Evolutionary conservation across 2,797 vertebrate genomes (phyloP), one percentile per base, ranked within the genome.

Genomic region (Avahi laniger): DNA sequence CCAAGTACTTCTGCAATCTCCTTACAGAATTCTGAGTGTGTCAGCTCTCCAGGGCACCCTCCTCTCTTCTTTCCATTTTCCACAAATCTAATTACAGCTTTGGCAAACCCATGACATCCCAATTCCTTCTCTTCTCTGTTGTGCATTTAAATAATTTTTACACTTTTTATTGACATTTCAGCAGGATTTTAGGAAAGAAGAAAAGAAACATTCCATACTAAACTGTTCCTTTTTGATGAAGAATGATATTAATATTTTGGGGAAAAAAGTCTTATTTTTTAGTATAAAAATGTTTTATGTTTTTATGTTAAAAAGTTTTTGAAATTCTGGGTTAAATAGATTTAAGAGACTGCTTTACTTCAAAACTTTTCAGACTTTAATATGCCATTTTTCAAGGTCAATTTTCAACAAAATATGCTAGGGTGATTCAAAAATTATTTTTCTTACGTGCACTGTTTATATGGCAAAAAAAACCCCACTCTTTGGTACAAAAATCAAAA

Each of bases 161-260:
- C 46, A 26, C 12, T 59, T 52, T 73, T 80, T 22, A 57, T 12
- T 73, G 75, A 78, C 38, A 78, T 87, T 87, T 93, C 59, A 52
- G 30, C 3, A 57, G 11, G 9, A 67, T 61, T 90, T 76, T 73
- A 52, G 41, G 6, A 41, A 3, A 50, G 13, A 85, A 35, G 11
- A 69, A 72, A 94, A 96, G 12, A 63, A 92, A 72, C 2, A 33
- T 50, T 93, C 35, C 5, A 43, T 63, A 10, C 81, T 46, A 52
- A 93, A 52, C 13, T 41, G 61, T 17, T 73, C 2, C 1, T 85
- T 92, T 59, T 48, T 67, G 41, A 48, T 30, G 38, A 86, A 79
- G 7, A 50, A 85, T 69, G 10, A 33, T 57, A 48, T 57, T 73
- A 69, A 12, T 83, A 90, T 57, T 90, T 59, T 7, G 11, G 6